Evolutionary conservation across 2,113 vertebrate genomes (phyloP).

Genomic region (Leuciscus idus): DNA sequence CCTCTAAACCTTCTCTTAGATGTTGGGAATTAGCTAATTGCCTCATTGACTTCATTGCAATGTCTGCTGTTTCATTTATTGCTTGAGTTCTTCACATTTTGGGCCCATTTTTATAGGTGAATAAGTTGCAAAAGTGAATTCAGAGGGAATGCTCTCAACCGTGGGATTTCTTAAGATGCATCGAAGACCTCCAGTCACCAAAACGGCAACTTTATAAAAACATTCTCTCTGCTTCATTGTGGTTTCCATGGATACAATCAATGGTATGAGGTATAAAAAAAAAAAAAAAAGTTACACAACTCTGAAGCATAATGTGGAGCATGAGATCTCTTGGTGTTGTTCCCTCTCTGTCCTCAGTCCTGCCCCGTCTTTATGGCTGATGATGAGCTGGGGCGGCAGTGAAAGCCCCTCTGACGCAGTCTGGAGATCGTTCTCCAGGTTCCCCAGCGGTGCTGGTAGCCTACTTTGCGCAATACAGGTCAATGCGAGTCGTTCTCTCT

Average conservation of each 20-base stretch:
- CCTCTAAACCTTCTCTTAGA: neutral
- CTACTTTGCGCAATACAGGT: conserved; percentile 63
- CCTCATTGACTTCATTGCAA: neutral
- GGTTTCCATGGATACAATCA: conserved; percentile 49
- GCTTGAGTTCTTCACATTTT: neutral
- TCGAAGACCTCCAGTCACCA: neutral
- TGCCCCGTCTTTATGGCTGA: conserved; percentile 53
- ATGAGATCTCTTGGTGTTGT: conserved; percentile 4
- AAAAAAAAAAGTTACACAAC: neutral
- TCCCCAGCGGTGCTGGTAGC: conserved; percentile 52
- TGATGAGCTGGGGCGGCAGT: conserved; percentile 44
- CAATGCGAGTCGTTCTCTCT: conserved; percentile 44
- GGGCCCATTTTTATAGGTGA: neutral
- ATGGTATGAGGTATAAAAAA: conserved; percentile 31
- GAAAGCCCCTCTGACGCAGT: conserved; percentile 56
- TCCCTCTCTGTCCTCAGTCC: neutral
- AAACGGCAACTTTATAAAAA: conserved; percentile 4
- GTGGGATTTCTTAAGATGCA: conserved; percentile 12
- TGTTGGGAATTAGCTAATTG: neutral
- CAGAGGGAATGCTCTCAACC: neutral
- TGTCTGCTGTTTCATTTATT: neutral
- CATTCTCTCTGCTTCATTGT: conserved; percentile 37
- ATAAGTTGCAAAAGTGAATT: neutral
- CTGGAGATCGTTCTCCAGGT: conserved; percentile 49
- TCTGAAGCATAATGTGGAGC: conserved; percentile 1